These are phyloP conservation scores for Caenorhabditis sinica DNA, from an alignment of 2,888 invertebrate species.

Conservation along the genomic window DNA sequence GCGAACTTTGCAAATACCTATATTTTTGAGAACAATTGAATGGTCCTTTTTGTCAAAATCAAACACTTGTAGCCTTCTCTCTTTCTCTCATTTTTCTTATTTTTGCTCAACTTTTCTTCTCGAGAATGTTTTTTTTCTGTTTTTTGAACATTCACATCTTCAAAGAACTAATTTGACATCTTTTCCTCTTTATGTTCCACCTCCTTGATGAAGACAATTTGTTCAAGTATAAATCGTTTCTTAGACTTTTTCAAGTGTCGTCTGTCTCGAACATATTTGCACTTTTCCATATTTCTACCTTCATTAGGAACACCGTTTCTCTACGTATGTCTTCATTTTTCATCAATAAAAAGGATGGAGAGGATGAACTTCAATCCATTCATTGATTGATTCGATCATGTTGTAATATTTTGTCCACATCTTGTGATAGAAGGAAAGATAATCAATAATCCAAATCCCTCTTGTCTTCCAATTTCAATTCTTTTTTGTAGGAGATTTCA, in stretches of 20 bases:
- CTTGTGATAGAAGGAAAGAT: background rate
- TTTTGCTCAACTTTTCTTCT: background rate
- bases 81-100: background rate
- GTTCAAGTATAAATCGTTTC: too few species aligned
- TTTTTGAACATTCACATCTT: background rate
- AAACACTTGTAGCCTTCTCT: constrained; percentile 27
- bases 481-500: too few species aligned
- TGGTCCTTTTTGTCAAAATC: constrained; percentile 37
- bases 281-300: too few species aligned
- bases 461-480: background rate
- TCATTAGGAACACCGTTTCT: too few species aligned
- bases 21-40: constrained; percentile 47
- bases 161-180: background rate
- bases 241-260: too few species aligned
- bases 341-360: too few species aligned
- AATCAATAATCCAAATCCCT: too few species aligned
- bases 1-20: constrained; percentile 32
- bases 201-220: background rate
- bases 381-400: too few species aligned
- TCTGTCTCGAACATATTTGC: too few species aligned
- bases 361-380: too few species aligned
- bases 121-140: background rate
- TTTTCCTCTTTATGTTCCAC: background rate
- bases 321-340: too few species aligned
- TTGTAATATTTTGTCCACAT: background rate